These are phyloP conservation scores for Chymomyza costata DNA, from an alignment of 1,140 invertebrate genomes.

Conservation along the genomic window DNA sequence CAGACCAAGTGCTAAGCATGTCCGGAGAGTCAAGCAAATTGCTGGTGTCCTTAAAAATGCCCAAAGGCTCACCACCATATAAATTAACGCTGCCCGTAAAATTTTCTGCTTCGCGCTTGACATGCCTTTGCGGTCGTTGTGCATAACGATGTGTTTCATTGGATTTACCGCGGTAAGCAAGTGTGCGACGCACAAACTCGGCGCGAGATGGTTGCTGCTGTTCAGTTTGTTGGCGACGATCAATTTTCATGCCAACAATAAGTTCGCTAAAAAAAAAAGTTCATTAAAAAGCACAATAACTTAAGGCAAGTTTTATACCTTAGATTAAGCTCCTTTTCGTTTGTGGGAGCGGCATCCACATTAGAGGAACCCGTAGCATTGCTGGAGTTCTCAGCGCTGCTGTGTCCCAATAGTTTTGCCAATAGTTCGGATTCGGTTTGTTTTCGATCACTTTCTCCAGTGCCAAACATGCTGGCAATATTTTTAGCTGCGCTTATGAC, in stretches of 20 bases:
- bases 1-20: constrained; percentile 81
- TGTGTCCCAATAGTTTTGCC: constrained; percentile 79
- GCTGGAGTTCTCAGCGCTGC: constrained; percentile 19
- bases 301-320: constrained; percentile 26
- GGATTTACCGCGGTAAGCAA: constrained; percentile 34
- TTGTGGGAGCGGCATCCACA: not conserved
- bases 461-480: constrained; percentile 81
- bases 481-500: constrained; percentile 80
- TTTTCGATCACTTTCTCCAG: constrained; percentile 78
- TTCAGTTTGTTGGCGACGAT: constrained; percentile 75
- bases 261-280: constrained; percentile 78
- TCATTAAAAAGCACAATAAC: constrained; percentile 7
- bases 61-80: constrained; percentile 78
- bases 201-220: constrained; percentile 69
- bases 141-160: constrained; percentile 17
- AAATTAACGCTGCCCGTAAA: constrained; percentile 76
- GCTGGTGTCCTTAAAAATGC: constrained; percentile 77
- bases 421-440: constrained; percentile 86
- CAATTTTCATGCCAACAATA: constrained; percentile 85
- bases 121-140: constrained; percentile 27
- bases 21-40: constrained; percentile 72
- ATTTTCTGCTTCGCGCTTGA: constrained; percentile 50
- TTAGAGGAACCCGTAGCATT: not conserved
- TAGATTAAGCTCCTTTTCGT: constrained; percentile 57
- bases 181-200: constrained; percentile 59